Evolutionary conservation across 1,140 invertebrate species (phyloP), one percentile per base, ranked within the genome.

Genomic region (Dendroctonus valens): DNA sequence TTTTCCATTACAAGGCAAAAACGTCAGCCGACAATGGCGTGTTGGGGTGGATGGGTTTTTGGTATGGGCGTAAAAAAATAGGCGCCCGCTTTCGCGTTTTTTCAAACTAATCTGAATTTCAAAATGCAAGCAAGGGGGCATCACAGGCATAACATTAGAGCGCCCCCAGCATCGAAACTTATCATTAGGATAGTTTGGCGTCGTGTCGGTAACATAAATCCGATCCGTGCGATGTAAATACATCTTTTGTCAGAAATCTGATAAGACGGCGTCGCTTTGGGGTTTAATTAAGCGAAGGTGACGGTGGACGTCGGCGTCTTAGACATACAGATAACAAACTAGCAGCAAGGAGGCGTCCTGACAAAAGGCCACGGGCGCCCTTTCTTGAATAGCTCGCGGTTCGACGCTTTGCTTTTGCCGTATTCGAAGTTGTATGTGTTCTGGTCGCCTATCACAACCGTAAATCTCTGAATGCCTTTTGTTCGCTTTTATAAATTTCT

Each of bases 251-350:
- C 61, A 57, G 50, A 58, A 59, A 66, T 69, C 62, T 66, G 63
- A 69, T 69, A 69, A 44, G 68, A 57, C 54, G 64, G 48, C 60
- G 59, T 70, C 64, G 68, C 65, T 68, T 67, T 65, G 54, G 65
- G 62, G 69, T 70, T 70, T 70, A 70, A 70, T 70, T 70, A 70
- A 68, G 65, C 66, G 66, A 67, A 70, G 69, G 69, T 70, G 69
- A 63, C 61, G 65, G 65, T 68, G 63, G 69, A 68, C 67, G 66
- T 68, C 69, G 54, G 51, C 69, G 65, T 70, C 66, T 70, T 62
- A 70, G 59, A 60, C 60, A 40, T 53, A 39, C 58, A 68, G 69
- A 70, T 70, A 70, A 70, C 69, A 70, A 26, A 70, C 64, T 70
- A 52, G 52, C 42, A 52, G 52, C 42, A 59, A 67, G 65, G 51